Percentiles rank a stretch among this genome's conserved stretches.
Conservation (phyloP, 2,888 invertebrate species). For the Labia minor region DNA sequence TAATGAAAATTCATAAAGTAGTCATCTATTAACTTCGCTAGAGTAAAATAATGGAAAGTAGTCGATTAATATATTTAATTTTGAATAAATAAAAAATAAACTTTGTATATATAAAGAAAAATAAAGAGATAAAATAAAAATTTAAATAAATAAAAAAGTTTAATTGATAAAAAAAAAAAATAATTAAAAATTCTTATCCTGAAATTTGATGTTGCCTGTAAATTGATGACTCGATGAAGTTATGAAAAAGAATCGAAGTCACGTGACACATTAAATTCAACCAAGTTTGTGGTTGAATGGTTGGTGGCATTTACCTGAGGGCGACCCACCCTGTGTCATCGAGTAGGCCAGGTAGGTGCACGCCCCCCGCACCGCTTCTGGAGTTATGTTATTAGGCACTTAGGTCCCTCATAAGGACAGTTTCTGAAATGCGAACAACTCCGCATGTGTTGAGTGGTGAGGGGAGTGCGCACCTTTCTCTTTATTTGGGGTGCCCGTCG, state of each 20-base stretch:
- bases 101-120: neutral
- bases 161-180: neutral
- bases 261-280: neutral
- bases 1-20: too few species aligned
- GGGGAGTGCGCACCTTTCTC: constrained; percentile 13
- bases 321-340: constrained; percentile 13
- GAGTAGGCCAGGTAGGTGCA: constrained; percentile 13
- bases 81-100: neutral
- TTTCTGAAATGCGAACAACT: neutral
- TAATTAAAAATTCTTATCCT: constrained; percentile 13
- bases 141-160: neutral
- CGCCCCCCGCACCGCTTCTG: neutral
- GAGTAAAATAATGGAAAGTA: too few species aligned
- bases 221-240: neutral
- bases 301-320: constrained; percentile 7
- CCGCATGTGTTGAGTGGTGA: neutral
- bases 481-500: constrained; percentile 8
- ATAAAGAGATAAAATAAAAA: neutral
- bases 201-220: constrained; percentile 7
- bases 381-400: neutral
- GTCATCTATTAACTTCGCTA: too few species aligned
- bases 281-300: neutral
- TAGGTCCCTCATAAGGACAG: constrained; percentile 14
- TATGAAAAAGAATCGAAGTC: neutral
- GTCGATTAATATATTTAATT: neutral